A percentile compares a stretch with the other conserved stretches of the same genome.
These are phyloP conservation scores for Procavia capensis DNA, from an alignment of 2,113 vertebrate genomes.

Conservation along the genomic window DNA sequence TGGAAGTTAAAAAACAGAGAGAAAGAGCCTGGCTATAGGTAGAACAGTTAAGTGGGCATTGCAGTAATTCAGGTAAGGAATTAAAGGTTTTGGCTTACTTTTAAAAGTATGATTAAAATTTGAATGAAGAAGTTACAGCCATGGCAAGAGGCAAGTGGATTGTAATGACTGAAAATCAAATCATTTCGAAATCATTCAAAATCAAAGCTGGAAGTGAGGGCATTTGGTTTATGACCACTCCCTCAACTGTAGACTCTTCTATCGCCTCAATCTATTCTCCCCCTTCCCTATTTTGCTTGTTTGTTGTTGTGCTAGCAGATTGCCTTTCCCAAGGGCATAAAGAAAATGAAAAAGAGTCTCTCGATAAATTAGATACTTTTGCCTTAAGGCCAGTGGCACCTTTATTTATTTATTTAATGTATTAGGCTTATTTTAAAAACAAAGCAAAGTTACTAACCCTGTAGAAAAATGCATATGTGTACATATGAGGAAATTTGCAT, in stretches of 20 bases:
- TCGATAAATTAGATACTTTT: conserved; percentile 23
- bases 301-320: neutral
- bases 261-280: neutral
- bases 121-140: neutral
- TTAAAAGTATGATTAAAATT: neutral
- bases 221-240: neutral
- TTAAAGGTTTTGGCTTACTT: neutral
- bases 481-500: neutral
- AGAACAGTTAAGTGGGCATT: neutral
- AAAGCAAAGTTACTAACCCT: neutral
- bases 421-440: conserved; percentile 15
- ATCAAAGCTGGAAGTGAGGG: neutral
- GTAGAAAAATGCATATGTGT: neutral
- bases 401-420: neutral
- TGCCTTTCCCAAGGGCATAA: neutral
- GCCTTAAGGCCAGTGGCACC: neutral
- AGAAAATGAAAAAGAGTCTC: conserved; percentile 37
- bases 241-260: neutral
- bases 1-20: neutral
- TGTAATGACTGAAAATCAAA: neutral
- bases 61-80: neutral
- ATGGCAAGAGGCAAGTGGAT: neutral
- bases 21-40: neutral
- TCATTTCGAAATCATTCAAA: neutral
- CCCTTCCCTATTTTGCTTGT: neutral